A percentile compares a stretch with the other conserved stretches of the same genome.
Conservation (phyloP, 2,797 vertebrate genomes). For the Acanthis flammea region DNA sequence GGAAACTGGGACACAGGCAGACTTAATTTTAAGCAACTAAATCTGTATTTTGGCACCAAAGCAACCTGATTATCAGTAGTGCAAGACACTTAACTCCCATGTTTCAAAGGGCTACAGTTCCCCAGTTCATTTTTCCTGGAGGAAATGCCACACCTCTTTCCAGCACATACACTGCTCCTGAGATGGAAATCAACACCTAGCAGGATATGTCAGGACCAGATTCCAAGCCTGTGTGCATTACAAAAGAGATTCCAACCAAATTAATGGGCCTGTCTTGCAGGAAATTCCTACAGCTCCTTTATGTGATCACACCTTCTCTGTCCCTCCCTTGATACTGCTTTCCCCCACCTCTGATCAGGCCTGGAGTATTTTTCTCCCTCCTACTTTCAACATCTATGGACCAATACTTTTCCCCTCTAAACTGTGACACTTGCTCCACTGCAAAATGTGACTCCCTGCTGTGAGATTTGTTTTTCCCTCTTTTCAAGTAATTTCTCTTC, state of each 20-base stretch:
- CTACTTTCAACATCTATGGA: neutral
- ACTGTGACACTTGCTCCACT: neutral
- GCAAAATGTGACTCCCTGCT: neutral
- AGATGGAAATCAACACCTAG: neutral
- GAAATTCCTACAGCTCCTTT: neutral
- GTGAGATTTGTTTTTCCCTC: neutral
- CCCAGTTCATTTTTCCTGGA: neutral
- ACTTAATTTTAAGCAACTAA: constrained; percentile 59
- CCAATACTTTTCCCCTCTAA: neutral
- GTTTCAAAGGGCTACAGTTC: neutral
- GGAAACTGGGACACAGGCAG: constrained; percentile 53
- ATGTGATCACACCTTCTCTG: neutral
- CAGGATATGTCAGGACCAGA: neutral
- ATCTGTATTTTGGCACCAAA: constrained; percentile 51
- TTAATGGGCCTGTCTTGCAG: neutral
- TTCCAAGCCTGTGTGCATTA: too few relatives aligned
- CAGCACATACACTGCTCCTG: neutral
- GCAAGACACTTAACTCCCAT: constrained; percentile 1
- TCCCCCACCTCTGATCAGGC: neutral
- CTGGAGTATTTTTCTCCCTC: neutral
- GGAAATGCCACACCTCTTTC: neutral
- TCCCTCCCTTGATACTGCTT: neutral
- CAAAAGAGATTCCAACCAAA: neutral
- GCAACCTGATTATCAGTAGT: constrained; percentile 2
- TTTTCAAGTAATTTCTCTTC: neutral